phyloP scores from a whole-genome alignment of 2,888 invertebrate species.

The Rutpela maculata region DNA sequence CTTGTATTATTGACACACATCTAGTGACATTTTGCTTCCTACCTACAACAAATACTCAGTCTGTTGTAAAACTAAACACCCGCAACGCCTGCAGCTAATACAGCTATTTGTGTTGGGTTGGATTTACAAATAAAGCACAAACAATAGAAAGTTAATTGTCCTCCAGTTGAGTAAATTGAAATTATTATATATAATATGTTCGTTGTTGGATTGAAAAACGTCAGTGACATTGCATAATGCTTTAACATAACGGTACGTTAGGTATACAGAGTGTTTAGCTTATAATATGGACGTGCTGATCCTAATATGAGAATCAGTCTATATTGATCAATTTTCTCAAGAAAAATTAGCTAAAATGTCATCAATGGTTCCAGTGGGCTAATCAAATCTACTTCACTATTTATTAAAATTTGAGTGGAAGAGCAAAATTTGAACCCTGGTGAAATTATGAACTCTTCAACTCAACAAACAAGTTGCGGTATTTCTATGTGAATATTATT shows the following conservation, averaged over 20 bases:
- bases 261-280: not conserved
- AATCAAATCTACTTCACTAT: too few species aligned
- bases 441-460: too few species aligned
- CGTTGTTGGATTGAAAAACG: not conserved
- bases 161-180: slow-evolving; percentile 44
- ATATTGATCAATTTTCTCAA: too few species aligned
- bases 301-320: too few species aligned
- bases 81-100: slow-evolving; percentile 34
- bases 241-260: not conserved
- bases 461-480: too few species aligned
- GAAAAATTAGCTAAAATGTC: too few species aligned
- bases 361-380: too few species aligned
- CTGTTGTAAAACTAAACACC: slow-evolving; percentile 57
- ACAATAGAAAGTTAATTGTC: slow-evolving; percentile 52
- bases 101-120: slow-evolving; percentile 1
- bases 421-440: too few species aligned
- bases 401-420: too few species aligned
- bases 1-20: slow-evolving; percentile 54
- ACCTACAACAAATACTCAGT: slow-evolving; percentile 54
- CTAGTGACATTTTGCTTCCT: slow-evolving; percentile 54
- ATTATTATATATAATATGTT: slow-evolving; percentile 30
- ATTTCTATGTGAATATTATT: too few species aligned
- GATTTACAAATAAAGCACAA: slow-evolving; percentile 37
- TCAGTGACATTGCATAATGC: slow-evolving; percentile 21
- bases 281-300: too few species aligned